A percentile compares a stretch with the other conserved stretches of the same genome.
Conservation (phyloP, 2,113 vertebrate species). For the Zeus faber region DNA sequence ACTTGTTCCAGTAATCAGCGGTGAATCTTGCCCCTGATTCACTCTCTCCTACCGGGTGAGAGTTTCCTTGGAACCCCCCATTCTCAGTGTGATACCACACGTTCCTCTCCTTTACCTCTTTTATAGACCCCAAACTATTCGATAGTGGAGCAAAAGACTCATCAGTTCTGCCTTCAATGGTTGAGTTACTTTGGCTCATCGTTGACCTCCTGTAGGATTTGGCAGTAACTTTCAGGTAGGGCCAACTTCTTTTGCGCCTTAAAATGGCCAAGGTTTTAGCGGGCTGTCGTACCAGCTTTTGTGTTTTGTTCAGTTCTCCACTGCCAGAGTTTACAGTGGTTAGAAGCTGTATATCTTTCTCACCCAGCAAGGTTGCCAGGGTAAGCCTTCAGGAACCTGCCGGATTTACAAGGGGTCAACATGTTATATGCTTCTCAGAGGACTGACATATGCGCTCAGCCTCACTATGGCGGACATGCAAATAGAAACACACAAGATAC, state of each 20-base stretch:
- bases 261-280: neutral
- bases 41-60: neutral
- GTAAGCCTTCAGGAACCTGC: conserved; percentile 26
- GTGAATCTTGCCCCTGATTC: no score
- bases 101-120: no score
- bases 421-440: neutral
- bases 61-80: neutral
- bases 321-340: conserved; percentile 24
- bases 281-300: conserved; percentile 13
- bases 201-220: conserved; percentile 3
- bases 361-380: conserved; percentile 19
- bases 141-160: no score
- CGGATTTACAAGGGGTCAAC: conserved; percentile 30
- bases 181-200: neutral
- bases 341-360: conserved; percentile 38
- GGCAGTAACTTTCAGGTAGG: conserved; percentile 11
- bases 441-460: neutral
- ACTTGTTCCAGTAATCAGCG: conserved; percentile 1
- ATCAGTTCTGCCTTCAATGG: no score
- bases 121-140: no score
- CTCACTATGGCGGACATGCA: neutral
- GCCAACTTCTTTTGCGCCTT: no score
- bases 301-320: conserved; percentile 29
- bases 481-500: neutral
- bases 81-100: no score